These are phyloP conservation scores for Upupa epops DNA, from an alignment of 2,113 vertebrate genomes.

Conservation along the genomic window DNA sequence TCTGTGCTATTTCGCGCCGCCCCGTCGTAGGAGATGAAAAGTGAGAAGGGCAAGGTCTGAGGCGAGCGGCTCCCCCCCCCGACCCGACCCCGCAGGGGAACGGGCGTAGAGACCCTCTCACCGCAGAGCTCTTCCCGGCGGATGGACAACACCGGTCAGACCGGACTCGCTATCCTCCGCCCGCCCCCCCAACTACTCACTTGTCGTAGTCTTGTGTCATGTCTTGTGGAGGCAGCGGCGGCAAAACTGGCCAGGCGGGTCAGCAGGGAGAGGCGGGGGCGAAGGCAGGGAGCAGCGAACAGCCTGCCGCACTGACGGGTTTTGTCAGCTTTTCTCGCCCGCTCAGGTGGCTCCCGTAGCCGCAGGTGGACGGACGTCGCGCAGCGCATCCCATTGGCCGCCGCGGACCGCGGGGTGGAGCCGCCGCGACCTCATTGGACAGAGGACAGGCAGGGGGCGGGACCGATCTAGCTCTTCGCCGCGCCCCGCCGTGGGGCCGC, in stretches of 20 bases:
- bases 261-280: slow-evolving; percentile 85
- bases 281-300: slow-evolving; percentile 56
- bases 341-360: slow-evolving; percentile 78
- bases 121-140: background rate
- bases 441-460: background rate
- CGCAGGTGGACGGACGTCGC: slow-evolving; percentile 59
- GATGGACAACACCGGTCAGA: slow-evolving; percentile 11
- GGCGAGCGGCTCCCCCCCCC: background rate
- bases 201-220: slow-evolving; percentile 99
- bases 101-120: background rate
- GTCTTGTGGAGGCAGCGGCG: slow-evolving; percentile 82
- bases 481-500: background rate
- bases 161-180: background rate
- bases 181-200: slow-evolving; percentile 77
- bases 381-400: slow-evolving; percentile 38
- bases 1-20: background rate
- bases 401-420: background rate
- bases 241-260: slow-evolving; percentile 98
- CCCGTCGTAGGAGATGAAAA: background rate
- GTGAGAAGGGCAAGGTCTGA: background rate
- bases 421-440: background rate
- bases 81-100: background rate
- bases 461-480: background rate
- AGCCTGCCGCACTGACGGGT: slow-evolving; percentile 87
- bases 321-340: slow-evolving; percentile 95